A percentile compares a stretch with the other conserved stretches of the same genome.
Conservation (phyloP, 2,888 invertebrate genomes). For the Cheilosia vernalis region DNA sequence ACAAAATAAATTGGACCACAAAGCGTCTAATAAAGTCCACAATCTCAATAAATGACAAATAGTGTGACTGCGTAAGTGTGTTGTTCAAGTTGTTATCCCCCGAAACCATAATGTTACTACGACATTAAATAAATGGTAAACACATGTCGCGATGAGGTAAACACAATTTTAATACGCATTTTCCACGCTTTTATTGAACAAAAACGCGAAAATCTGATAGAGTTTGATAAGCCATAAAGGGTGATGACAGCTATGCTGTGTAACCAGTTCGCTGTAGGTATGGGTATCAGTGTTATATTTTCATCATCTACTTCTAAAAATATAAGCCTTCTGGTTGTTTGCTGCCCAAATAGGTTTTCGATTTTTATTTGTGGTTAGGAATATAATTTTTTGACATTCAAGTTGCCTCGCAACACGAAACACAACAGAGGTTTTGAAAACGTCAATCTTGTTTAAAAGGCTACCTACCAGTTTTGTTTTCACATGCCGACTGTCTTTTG, state of each 20-base stretch:
- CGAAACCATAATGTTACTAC: background rate
- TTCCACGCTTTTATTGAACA: background rate
- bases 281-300: background rate
- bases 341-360: background rate
- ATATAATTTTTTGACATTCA: too few species aligned
- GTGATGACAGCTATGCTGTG: background rate
- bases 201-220: background rate
- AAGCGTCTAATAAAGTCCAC: background rate
- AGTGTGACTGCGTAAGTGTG: background rate
- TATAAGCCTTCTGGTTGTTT: background rate
- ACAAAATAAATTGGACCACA: background rate
- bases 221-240: background rate
- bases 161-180: conserved; percentile 11
- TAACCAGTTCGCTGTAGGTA: background rate
- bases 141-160: conserved; percentile 4
- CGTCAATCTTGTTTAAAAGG: too few species aligned
- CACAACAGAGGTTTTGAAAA: too few species aligned
- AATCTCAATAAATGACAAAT: conserved; percentile 6
- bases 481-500: too few species aligned
- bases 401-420: too few species aligned
- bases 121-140: background rate
- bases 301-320: background rate
- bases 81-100: conserved; percentile 3
- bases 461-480: too few species aligned
- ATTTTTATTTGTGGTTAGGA: too few species aligned